A percentile compares a stretch with the other conserved stretches of the same genome.
Conservation (phyloP, 2,888 invertebrate genomes). For the Platycheirus albimanus region DNA sequence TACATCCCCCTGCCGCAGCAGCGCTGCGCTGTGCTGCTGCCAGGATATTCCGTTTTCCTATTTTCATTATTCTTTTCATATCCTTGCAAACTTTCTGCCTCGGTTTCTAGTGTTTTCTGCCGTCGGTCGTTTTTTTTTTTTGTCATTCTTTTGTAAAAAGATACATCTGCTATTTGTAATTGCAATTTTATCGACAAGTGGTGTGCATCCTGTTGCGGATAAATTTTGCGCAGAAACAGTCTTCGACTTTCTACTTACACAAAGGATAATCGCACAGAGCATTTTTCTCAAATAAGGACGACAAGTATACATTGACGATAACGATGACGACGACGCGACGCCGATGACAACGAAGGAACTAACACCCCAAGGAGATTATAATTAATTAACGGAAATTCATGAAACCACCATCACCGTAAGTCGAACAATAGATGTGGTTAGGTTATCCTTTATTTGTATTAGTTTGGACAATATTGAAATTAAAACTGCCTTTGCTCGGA, state of each 20-base stretch:
- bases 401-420: not conserved
- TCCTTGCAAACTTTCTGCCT: slow-evolving; percentile 16
- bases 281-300: not conserved
- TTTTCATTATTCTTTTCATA: slow-evolving; percentile 41
- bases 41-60: slow-evolving; percentile 6
- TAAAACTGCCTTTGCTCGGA: slow-evolving; percentile 14
- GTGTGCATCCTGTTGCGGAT: slow-evolving; percentile 49
- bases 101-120: slow-evolving; percentile 10
- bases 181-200: slow-evolving; percentile 57
- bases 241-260: not conserved
- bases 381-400: slow-evolving; percentile 51
- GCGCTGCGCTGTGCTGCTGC: no score
- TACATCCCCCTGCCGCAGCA: not conserved
- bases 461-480: slow-evolving; percentile 32
- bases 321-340: not conserved
- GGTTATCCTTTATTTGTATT: slow-evolving; percentile 23
- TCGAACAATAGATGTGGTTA: slow-evolving; percentile 22
- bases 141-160: slow-evolving; percentile 31
- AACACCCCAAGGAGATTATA: slow-evolving; percentile 35
- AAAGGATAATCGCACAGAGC: slow-evolving; percentile 23
- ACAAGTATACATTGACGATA: no score
- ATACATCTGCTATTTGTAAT: slow-evolving; percentile 53
- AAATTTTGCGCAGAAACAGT: slow-evolving; percentile 25
- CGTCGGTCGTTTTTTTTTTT: not conserved
- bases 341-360: not conserved